These are phyloP conservation scores for Catocala fraxini DNA, from an alignment of 2,888 invertebrate species.

Conservation along the genomic window DNA sequence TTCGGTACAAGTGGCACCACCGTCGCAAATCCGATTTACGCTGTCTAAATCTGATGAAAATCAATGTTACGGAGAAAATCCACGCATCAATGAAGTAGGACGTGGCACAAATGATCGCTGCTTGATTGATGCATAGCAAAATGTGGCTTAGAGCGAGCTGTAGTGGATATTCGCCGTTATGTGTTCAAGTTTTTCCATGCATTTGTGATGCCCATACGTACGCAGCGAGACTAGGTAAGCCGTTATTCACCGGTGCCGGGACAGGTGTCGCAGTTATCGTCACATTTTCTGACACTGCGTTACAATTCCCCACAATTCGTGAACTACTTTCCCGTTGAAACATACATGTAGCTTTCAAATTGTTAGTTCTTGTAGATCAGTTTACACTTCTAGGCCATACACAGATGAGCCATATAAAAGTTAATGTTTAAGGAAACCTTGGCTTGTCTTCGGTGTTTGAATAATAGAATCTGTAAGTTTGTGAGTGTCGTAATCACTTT, in stretches of 20 bases:
- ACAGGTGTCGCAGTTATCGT: constrained; percentile 70
- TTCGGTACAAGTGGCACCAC: constrained; percentile 10
- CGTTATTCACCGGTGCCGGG: constrained; percentile 73
- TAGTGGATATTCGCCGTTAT: constrained; percentile 70
- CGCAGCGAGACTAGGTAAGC: constrained; percentile 54
- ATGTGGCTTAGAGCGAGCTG: constrained; percentile 56
- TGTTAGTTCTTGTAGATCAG: constrained; percentile 13
- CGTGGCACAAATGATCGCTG: constrained; percentile 46
- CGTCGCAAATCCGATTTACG: background rate
- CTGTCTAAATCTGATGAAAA: constrained; percentile 4
- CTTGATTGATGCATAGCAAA: constrained; percentile 58
- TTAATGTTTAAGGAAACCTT: constrained; percentile 61
- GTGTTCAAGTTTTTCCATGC: constrained; percentile 74
- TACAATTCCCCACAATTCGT: constrained; percentile 57
- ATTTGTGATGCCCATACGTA: constrained; percentile 61
- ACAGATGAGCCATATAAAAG: constrained; percentile 44
- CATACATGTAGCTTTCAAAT: constrained; percentile 10
- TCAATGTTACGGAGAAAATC: constrained; percentile 21
- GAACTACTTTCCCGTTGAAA: constrained; percentile 58
- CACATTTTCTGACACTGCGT: constrained; percentile 59
- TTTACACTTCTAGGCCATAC: constrained; percentile 7
- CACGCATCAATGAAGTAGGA: constrained; percentile 9
- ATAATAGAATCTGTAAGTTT: constrained; percentile 60
- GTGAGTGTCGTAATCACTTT: constrained; percentile 54
- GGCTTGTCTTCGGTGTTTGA: constrained; percentile 56